Percentiles rank a stretch among this genome's conserved stretches.
phyloP scores from a whole-genome alignment of 1,140 invertebrate genomes.

The Drosophila ananassae region DNA sequence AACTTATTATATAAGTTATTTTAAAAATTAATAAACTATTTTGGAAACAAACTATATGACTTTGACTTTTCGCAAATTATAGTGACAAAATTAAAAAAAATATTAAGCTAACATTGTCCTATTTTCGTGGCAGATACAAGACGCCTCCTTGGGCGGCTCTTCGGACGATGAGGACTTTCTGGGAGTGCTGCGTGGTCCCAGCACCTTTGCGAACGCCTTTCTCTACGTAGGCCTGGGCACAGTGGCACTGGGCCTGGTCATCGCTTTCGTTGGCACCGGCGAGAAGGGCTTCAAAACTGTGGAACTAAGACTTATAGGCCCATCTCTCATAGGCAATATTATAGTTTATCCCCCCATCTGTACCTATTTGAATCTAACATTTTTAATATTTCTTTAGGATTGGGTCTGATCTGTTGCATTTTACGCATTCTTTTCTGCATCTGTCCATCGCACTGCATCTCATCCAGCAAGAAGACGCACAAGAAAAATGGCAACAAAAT shows the following conservation, averaged over 20 bases:
- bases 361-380: slow-evolving; percentile 1
- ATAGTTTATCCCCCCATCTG: background rate
- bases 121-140: slow-evolving; percentile 72
- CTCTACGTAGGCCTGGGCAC: slow-evolving; percentile 94
- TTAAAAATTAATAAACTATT: background rate
- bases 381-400: slow-evolving; percentile 48
- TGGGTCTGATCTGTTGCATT: slow-evolving; percentile 86
- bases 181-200: slow-evolving; percentile 85
- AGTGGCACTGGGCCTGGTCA: slow-evolving; percentile 91
- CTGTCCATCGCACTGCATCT: slow-evolving; percentile 86
- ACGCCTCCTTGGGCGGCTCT: slow-evolving; percentile 83
- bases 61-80: background rate
- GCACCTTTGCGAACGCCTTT: slow-evolving; percentile 89
- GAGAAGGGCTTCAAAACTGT: slow-evolving; percentile 95
- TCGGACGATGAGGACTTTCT: slow-evolving; percentile 85
- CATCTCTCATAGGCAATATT: slow-evolving; percentile 87
- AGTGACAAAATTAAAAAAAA: background rate
- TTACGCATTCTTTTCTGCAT: slow-evolving; percentile 87
- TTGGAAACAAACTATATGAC: background rate
- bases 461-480: slow-evolving; percentile 76
- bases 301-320: slow-evolving; percentile 92
- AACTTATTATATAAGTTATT: too few species aligned
- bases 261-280: slow-evolving; percentile 94
- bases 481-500: slow-evolving; percentile 83
- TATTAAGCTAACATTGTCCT: background rate